These are phyloP conservation scores for Amphiura filiformis DNA, from an alignment of 35 echinoderm and acorn worm species.

Conservation along the genomic window DNA sequence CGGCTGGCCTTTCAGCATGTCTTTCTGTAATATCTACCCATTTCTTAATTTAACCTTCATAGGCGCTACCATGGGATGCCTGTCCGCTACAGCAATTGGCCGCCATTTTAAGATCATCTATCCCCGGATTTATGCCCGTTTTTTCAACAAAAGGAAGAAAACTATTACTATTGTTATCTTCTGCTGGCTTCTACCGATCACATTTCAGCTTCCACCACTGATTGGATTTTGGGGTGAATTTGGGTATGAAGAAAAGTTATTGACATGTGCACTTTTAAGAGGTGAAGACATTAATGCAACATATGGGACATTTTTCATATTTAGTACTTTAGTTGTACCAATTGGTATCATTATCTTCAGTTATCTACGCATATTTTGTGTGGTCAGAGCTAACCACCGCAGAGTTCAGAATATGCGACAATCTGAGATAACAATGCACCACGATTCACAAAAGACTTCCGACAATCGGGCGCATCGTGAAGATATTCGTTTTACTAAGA, in stretches of 20 bases:
- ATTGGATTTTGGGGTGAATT: slow-evolving; percentile 31
- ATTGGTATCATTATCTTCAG: slow-evolving; percentile 28
- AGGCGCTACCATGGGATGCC: slow-evolving; percentile 35
- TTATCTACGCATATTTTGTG: slow-evolving; percentile 37
- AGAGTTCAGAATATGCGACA: slow-evolving; percentile 17
- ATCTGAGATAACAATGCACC: no score
- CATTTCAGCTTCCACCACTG: slow-evolving; percentile 39
- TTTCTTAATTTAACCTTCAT: slow-evolving; percentile 41
- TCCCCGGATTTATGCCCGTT: slow-evolving; percentile 11
- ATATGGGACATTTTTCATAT: slow-evolving; percentile 46
- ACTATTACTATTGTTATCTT: not conserved
- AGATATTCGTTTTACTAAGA: slow-evolving; percentile 46
- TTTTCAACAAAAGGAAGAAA: slow-evolving; percentile 23
- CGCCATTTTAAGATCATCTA: slow-evolving; percentile 45
- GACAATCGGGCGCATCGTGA: slow-evolving; percentile 15
- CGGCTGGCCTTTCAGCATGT: slow-evolving; percentile 28
- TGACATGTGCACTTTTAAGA: slow-evolving; percentile 40
- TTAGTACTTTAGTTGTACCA: slow-evolving; percentile 28
- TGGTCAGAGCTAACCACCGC: slow-evolving; percentile 33
- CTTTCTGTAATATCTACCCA: slow-evolving; percentile 39
- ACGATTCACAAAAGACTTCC: not conserved
- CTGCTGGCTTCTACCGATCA: slow-evolving; percentile 35
- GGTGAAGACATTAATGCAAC: not conserved
- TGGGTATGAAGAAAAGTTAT: slow-evolving; percentile 30
- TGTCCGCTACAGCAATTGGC: slow-evolving; percentile 35